Conservation (phyloP, 2,888 invertebrate species). For the Gastracanthus pulcherrimus region DNA sequence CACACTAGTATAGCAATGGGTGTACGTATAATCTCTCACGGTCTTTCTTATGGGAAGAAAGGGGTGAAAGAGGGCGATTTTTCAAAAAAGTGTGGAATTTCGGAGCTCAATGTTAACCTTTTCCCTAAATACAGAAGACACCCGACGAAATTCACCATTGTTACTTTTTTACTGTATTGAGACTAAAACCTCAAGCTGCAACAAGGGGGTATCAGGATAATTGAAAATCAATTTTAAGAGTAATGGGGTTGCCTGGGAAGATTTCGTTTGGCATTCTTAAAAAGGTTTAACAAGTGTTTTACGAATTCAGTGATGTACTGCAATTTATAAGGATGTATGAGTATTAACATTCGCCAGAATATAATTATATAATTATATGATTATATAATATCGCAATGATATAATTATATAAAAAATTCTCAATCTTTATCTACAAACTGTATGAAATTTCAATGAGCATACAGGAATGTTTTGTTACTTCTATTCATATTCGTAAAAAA, state of each 20-base stretch:
- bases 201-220: background rate
- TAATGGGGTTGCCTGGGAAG: too few species aligned
- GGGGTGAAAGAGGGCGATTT: conserved; percentile 7
- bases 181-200: background rate
- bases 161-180: background rate
- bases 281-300: too few species aligned
- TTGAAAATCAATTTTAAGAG: background rate
- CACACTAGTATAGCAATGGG: background rate
- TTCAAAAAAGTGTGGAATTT: background rate
- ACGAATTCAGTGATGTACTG: too few species aligned
- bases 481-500: background rate
- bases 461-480: too few species aligned
- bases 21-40: background rate
- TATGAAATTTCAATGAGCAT: too few species aligned
- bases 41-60: background rate
- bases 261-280: too few species aligned
- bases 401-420: too few species aligned
- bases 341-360: too few species aligned
- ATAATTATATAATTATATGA: too few species aligned
- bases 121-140: background rate
- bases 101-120: background rate
- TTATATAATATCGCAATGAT: too few species aligned
- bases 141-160: background rate
- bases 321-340: too few species aligned
- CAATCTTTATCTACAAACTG: too few species aligned